Base-by-base conservation (phyloP, 2,888 invertebrate species). In the Pomacea canaliculata region DNA sequence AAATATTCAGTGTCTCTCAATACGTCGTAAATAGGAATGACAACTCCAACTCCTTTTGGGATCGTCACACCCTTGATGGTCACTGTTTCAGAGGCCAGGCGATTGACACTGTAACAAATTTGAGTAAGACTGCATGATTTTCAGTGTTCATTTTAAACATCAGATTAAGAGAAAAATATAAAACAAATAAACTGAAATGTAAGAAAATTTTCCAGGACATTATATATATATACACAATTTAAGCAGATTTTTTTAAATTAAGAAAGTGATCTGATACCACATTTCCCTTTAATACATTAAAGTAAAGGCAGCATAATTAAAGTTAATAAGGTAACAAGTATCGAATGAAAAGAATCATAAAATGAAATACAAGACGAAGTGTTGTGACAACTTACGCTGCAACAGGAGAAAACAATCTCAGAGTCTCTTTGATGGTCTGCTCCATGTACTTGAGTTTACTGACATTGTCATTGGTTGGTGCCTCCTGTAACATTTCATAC, bases 371-470 rank as follows among this genome's bases (percentile, higher is more conserved):
- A 5, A 37, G 37, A 37, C 37, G 37, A 23, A 37, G 37, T 37
- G 18, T 27, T 37, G 37, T 0, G 1, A 37, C 37, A 37, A 62
- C 70, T 48, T 70, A 81, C 78, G 80, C 71, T 8, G 79, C 79
- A 2, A 80, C 79, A 16, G 84, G 79, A 7, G 83, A 78, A 71
- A 79, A 82, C 72, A 83, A 51, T 51, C 85, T 72, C 46, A 85
- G 72, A 5, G 83, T 82, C 72, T 85, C 85, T 18, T 71, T 75
- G 1, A 85, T 46, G 59, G 81, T 76, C 80, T 82, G 82, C 16
- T 84, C 83, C 23, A 85, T 69, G 68, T 80, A 83, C 51, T 73
- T 70, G 65, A 84, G 75, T 49, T 79, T 80, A 60, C 73, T 63
- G 7, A 84, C 73, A 27, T 78, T 79, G 46, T 83, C 81, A 60